Evolutionary conservation across 2,888 invertebrate genomes (phyloP).

Genomic region (Platycheirus albimanus): DNA sequence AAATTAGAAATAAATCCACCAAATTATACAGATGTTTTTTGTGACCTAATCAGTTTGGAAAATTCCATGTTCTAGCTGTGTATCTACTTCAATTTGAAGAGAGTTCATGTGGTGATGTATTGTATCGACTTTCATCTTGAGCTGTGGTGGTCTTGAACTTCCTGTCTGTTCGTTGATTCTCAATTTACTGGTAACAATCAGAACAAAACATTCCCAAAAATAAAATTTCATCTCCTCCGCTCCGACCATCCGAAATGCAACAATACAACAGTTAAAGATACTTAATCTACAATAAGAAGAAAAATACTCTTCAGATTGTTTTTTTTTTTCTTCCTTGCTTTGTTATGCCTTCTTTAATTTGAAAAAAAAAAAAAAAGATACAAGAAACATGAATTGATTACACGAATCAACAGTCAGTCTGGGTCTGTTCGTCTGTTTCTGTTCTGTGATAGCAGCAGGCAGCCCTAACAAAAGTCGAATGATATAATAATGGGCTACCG

Average conservation of each 20-base stretch:
- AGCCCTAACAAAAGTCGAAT: constrained; percentile 12
- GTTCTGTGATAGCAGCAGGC: not conserved
- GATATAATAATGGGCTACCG: constrained; percentile 23
- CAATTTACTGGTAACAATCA: constrained; percentile 46
- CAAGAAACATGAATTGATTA: constrained; percentile 4
- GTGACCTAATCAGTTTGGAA: constrained; percentile 59
- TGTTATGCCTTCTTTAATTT: constrained; percentile 1
- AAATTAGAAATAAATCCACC: not conserved
- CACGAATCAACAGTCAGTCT: not conserved
- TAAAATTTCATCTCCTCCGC: constrained; percentile 3
- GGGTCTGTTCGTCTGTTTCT: too few relatives aligned
- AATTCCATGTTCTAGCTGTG: constrained; percentile 28
- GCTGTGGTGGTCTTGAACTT: constrained; percentile 73
- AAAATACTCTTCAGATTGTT: constrained; percentile 11
- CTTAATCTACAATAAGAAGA: constrained; percentile 8
- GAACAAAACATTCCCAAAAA: constrained; percentile 51
- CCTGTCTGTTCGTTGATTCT: constrained; percentile 64
- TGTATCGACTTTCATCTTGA: constrained; percentile 24
- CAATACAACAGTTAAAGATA: constrained; percentile 26
- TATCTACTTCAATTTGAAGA: not conserved
- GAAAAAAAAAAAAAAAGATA: too few relatives aligned
- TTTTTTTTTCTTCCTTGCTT: not conserved
- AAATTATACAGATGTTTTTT: constrained; percentile 6
- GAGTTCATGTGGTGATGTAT: constrained; percentile 21
- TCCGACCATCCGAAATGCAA: constrained; percentile 5